phyloP scores from a whole-genome alignment of 2,113 vertebrate genomes.

The Danio rerio region DNA sequence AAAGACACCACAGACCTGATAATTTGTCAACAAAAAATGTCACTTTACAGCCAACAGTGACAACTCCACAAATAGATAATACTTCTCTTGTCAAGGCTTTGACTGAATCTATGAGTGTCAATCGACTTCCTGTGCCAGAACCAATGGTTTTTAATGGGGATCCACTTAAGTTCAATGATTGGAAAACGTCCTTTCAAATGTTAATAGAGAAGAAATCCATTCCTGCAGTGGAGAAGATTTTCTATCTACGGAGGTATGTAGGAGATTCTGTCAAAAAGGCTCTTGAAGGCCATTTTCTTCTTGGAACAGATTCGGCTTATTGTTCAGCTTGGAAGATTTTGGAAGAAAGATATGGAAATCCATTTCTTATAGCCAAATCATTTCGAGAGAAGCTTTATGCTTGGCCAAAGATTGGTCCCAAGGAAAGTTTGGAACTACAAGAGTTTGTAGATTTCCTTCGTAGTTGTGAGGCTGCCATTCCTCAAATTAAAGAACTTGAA shows the following conservation, averaged over 20 bases:
- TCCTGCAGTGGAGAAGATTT: too few relatives aligned
- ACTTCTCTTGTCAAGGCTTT: background rate
- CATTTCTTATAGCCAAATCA: slow-evolving; percentile 46
- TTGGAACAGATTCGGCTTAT: slow-evolving; percentile 49
- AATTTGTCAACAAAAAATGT: too few relatives aligned
- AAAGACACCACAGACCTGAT: too few relatives aligned
- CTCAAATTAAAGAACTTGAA: slow-evolving; percentile 45
- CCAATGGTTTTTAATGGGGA: slow-evolving; percentile 49
- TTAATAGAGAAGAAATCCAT: slow-evolving; percentile 51
- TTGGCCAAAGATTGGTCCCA: too few relatives aligned
- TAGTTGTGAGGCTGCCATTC: slow-evolving; percentile 40
- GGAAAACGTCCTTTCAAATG: slow-evolving; percentile 51
- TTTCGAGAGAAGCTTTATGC: too few relatives aligned
- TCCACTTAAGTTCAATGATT: slow-evolving; percentile 49
- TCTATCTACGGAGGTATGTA: slow-evolving; percentile 27
- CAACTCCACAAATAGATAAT: too few relatives aligned
- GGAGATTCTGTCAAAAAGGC: slow-evolving; percentile 36
- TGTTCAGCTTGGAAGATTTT: slow-evolving; percentile 43
- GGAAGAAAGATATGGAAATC: slow-evolving; percentile 41
- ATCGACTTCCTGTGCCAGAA: slow-evolving; percentile 52
- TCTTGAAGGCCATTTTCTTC: slow-evolving; percentile 46
- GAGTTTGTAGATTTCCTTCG: slow-evolving; percentile 51
- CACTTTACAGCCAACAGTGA: too few relatives aligned
- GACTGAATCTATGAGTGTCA: slow-evolving; percentile 34
- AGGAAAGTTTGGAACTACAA: slow-evolving; percentile 32